Evolutionary conservation across 2,888 invertebrate genomes (phyloP), one percentile per base, ranked within the genome.

Genomic region (Myathropa florea): DNA sequence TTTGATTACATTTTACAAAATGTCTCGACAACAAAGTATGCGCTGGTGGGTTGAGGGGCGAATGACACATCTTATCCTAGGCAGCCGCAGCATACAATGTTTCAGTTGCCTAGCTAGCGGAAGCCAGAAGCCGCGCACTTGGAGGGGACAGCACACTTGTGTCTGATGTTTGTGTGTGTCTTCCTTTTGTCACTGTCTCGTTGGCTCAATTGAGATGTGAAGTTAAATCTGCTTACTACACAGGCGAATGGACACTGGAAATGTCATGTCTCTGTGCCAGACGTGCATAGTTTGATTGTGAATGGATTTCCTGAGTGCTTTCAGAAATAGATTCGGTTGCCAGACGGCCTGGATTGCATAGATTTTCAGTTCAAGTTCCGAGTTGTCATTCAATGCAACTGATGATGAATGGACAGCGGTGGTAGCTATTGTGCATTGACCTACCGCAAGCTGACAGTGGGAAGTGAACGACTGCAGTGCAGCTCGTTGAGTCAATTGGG

Each of bases 1-100:
- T 79, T 78, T 86, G 77, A 82, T 85, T 85, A 70, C 81, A 63
- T 53, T 53, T 77, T 72, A 72, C 65, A 77, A 64, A 59, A 57
- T 26, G 39, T 21, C 77, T 18, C 59, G 46, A 36, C 57, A 46
- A 75, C 57, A 24, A 57, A 12, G 57, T 57, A 57, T 57, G 24
- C 24, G 24, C 23, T 24, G 24, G 2, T 7, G 12, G 18, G 10
- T 21, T 0, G 23, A 6, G 55, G 12, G 18, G 9, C 53, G 55
- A 1, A 23, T 10, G 21, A 9, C 10, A 55, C 23, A 21, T 39
- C 39, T 39, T 39, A 18, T 7, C 46, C 46, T 46, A 46, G 46
- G 18, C 18, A 18, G 46, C 18, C 18, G 18, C 18, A 18, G 46
- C 18, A 18, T 46, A 6, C 46, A n/a, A n/a, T 46, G 18, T 2